phyloP scores from a whole-genome alignment of 2,888 invertebrate genomes.

The Nezara viridula region DNA sequence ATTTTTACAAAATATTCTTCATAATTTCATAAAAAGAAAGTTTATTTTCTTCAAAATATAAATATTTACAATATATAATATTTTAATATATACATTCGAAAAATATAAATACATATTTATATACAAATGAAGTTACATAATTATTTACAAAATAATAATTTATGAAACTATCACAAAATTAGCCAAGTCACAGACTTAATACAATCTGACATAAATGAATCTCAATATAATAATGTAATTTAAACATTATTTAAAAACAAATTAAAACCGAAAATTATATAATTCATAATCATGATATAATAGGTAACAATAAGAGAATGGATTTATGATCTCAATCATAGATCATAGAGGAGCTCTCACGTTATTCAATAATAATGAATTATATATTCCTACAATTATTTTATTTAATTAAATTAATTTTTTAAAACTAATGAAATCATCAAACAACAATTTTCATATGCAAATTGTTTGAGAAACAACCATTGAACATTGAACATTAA shows the following conservation, averaged over 20 bases:
- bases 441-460: not conserved
- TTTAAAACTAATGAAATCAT: not conserved
- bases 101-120: not conserved
- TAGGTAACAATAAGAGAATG: not conserved
- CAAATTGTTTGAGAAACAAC: not conserved
- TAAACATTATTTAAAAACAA: not conserved
- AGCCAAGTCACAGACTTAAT: not conserved
- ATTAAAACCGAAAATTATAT: not conserved
- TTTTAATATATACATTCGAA: conserved; percentile 2
- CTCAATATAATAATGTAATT: not conserved
- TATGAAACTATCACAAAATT: not conserved
- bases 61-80: conserved; percentile 19
- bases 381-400: too few relatives aligned
- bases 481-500: too few relatives aligned
- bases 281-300: too few relatives aligned
- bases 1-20: not conserved
- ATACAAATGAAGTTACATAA: not conserved
- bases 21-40: not conserved
- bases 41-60: conserved; percentile 2
- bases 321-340: not conserved
- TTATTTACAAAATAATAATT: not conserved
- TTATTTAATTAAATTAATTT: too few relatives aligned
- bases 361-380: too few relatives aligned
- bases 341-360: not conserved
- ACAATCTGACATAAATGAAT: not conserved